Evolutionary conservation across 2,797 vertebrate genomes (phyloP).

Genomic region (Betta splendens): DNA sequence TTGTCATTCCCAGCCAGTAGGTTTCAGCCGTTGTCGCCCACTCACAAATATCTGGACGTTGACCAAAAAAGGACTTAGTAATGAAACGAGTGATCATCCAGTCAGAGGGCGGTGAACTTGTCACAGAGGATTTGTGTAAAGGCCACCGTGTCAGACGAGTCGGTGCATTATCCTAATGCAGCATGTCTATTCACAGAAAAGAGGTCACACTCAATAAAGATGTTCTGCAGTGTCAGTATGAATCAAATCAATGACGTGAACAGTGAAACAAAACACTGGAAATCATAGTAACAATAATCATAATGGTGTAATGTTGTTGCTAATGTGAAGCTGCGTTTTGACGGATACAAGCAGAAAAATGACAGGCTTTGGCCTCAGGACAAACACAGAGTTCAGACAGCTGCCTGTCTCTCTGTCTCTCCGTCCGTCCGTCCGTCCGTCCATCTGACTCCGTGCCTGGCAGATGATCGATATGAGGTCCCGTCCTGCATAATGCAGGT

Average conservation of each 20-base stretch:
- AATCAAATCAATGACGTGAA: background rate
- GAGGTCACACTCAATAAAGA: conserved; percentile 11
- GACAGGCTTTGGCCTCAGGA: conserved; percentile 47
- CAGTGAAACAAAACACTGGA: background rate
- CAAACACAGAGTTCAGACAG: conserved; percentile 59
- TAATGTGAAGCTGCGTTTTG: conserved; percentile 40
- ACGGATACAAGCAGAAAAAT: conserved; percentile 50
- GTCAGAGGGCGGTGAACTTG: conserved; percentile 18
- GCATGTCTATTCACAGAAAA: conserved; percentile 40
- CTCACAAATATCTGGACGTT: conserved; percentile 20
- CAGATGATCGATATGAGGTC: conserved; percentile 35
- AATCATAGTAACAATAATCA: too few species aligned
- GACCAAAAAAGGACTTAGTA: conserved; percentile 26
- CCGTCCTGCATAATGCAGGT: conserved; percentile 27
- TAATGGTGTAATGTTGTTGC: background rate
- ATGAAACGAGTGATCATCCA: conserved; percentile 44
- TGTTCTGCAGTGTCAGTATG: conserved; percentile 22
- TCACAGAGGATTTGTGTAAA: conserved; percentile 45
- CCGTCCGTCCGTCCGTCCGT: conserved; percentile 17
- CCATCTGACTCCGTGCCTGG: conserved; percentile 5
- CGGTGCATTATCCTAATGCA: conserved; percentile 37
- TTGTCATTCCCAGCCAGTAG: conserved; percentile 16
- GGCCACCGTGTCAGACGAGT: conserved; percentile 23
- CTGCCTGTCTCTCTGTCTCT: conserved; percentile 29
- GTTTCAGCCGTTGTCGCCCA: conserved; percentile 7